Evolutionary conservation across 1,140 invertebrate species (phyloP).

Genomic region (Macrocentrus cingulum): DNA sequence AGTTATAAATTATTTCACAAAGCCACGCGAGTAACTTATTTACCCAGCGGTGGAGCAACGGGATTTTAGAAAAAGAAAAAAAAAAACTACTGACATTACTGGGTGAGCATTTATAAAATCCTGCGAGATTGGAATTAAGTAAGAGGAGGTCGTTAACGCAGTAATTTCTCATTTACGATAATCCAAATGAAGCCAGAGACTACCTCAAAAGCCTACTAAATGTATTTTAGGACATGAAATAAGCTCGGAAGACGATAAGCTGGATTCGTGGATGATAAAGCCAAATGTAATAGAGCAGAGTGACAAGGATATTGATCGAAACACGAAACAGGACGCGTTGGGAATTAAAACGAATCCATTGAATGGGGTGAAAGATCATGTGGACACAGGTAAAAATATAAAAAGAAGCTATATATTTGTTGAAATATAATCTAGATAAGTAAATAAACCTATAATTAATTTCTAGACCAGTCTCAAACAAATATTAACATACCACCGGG

Average conservation of each 20-base stretch:
- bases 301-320: constrained; percentile 26
- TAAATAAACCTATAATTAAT: constrained; percentile 7
- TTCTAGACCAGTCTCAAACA: not conserved
- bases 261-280: constrained; percentile 26
- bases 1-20: too few relatives aligned
- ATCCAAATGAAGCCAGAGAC: not conserved
- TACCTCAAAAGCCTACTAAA: not conserved
- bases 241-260: constrained; percentile 23
- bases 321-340: constrained; percentile 36
- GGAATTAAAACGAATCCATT: constrained; percentile 32
- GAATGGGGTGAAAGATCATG: constrained; percentile 14
- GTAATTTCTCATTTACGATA: not conserved
- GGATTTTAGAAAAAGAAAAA: too few relatives aligned
- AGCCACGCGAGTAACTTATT: too few relatives aligned
- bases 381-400: constrained; percentile 2
- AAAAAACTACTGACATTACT: too few relatives aligned
- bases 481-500: constrained; percentile 25
- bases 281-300: constrained; percentile 29
- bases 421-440: not conserved
- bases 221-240: constrained; percentile 17
- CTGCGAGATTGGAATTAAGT: too few relatives aligned
- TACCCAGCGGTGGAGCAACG: too few relatives aligned
- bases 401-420: constrained; percentile 7
- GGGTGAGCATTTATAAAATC: too few relatives aligned
- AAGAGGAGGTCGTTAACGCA: too few relatives aligned